Base-by-base conservation (phyloP, 2,888 invertebrate genomes). In the Ceratothoa steindachneri region DNA sequence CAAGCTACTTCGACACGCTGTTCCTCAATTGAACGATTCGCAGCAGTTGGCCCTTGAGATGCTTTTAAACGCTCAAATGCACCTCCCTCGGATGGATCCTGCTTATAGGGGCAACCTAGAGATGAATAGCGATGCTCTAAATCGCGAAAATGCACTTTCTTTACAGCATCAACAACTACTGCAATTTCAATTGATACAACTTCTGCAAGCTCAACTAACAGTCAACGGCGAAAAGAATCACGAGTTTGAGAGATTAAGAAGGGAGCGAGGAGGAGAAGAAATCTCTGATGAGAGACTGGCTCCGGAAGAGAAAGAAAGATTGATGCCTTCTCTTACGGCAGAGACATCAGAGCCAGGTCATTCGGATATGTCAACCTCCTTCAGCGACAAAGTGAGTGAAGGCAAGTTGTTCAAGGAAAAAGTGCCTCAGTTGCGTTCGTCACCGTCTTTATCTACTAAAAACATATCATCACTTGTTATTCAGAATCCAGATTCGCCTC, bases 111-210 rank as follows among this genome's bases (percentile, higher is more conserved):
- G 41, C 41, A 41, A 15, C 5, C n/a, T n/a, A n/a, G 41, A 41
- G 15, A 24, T 22, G 12, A 24, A 60, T 12, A 24, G 12, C 27
- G 60, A 60, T 1, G 60, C 60, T 60, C 12, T 1, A 1, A 24
- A 9, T 22, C 60, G 27, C n/a, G 60, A 60, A 3, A n/a, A 60
- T 24, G 12, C 22, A 1, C n/a, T 93, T 85, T 93, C 93, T 72
- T 87, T 97, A 80, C 96, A 96, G 85, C 95, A 96, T 84, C 96
- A 97, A 85, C 96, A 97, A 87, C 90, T 96, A 82, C 90, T 96
- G 83, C 96, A 96, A 86, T 87, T 97, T 80, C 95, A 95, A 86
- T 86, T 97, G 82, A 95, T 97, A 82, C 93, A 94, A 83, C 95
- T 96, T 84, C 86, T 97, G 80, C 95, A 95, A 85, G 92, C 92